Percentiles rank a stretch among this genome's conserved stretches.
Evolutionary conservation across 2,113 vertebrate genomes (phyloP).

Genomic region (Psophia crepitans): DNA sequence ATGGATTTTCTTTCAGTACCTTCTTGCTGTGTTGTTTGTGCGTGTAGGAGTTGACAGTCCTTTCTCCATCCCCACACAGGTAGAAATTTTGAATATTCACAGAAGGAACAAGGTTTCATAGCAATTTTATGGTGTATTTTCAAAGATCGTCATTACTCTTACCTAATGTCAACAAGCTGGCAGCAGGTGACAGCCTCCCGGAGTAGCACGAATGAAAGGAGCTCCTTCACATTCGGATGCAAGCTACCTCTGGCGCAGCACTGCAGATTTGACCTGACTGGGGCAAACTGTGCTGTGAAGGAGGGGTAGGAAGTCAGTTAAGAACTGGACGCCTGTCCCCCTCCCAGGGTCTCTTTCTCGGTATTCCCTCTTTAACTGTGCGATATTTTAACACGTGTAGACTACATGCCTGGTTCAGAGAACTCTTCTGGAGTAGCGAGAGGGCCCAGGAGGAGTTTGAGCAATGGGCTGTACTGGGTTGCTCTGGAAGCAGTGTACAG

Average conservation of each 20-base stretch:
- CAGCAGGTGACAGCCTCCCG: background rate
- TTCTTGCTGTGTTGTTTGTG: slow-evolving; percentile 12
- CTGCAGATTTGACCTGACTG: background rate
- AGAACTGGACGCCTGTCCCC: accelerated
- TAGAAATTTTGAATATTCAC: background rate
- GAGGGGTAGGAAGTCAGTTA: background rate
- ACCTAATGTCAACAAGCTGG: background rate
- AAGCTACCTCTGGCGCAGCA: background rate
- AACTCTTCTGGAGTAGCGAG: background rate
- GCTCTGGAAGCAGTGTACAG: background rate
- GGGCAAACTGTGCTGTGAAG: background rate
- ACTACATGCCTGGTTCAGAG: background rate
- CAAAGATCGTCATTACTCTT: background rate
- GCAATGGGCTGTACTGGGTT: background rate
- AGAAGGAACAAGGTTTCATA: background rate
- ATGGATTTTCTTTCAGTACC: background rate
- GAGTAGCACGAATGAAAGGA: background rate
- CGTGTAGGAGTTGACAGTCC: background rate
- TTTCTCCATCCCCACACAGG: background rate
- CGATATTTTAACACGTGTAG: background rate
- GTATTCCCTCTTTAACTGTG: background rate
- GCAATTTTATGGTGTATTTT: background rate
- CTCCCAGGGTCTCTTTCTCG: background rate
- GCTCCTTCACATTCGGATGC: background rate
- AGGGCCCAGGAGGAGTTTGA: background rate